Conservation (phyloP, 2,113 vertebrate genomes). For the Psittacara wagleri region DNA sequence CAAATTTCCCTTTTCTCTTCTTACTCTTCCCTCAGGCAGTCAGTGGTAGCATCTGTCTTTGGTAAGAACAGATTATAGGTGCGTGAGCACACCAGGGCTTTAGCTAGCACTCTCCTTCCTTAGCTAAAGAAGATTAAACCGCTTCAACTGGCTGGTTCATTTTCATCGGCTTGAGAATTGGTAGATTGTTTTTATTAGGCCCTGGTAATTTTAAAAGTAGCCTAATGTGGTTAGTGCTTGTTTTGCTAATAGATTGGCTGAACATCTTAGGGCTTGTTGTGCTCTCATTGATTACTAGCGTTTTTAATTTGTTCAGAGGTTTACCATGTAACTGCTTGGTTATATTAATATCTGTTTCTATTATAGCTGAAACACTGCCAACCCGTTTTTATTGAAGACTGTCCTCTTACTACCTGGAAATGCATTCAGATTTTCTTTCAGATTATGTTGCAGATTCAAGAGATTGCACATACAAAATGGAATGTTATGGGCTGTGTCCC, state of each 20-base stretch:
- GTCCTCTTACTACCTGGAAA: background rate
- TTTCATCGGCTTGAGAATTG: background rate
- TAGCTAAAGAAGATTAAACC: background rate
- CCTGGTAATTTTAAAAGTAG: background rate
- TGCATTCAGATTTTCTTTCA: background rate
- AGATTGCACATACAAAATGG: fast-evolving
- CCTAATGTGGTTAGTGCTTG: background rate
- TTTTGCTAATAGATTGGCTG: background rate
- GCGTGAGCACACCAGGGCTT: background rate
- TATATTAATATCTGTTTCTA: background rate
- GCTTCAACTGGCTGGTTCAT: background rate
- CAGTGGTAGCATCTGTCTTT: background rate
- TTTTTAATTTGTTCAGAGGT: background rate
- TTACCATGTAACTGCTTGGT: background rate
- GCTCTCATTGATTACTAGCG: background rate
- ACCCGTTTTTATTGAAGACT: background rate
- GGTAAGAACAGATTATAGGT: background rate
- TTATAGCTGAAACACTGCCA: background rate
- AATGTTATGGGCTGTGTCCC: fast-evolving
- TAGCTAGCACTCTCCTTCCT: background rate
- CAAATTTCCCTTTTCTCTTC: background rate
- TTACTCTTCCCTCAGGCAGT: background rate
- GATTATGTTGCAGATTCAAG: background rate
- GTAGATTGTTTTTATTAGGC: background rate
- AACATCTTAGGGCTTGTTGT: background rate